phyloP scores from a whole-genome alignment of 1,140 invertebrate species.

The Drosophila arizonae region DNA sequence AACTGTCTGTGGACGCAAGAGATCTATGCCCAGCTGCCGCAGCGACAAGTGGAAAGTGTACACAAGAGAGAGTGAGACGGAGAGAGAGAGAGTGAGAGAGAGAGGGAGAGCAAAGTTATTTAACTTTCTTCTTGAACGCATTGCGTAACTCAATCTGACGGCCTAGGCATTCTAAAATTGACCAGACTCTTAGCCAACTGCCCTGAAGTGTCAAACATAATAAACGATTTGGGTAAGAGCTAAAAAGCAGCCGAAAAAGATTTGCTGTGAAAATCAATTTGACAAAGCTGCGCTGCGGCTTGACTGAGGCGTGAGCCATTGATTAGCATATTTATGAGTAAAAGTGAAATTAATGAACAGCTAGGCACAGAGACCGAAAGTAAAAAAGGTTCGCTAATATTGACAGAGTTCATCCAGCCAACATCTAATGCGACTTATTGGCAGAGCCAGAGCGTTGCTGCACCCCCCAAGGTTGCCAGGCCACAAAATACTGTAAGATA shows the following conservation, averaged over 20 bases:
- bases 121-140: conserved; percentile 68
- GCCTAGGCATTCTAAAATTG: conserved; percentile 58
- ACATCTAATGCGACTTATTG: background rate
- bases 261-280: conserved; percentile 42
- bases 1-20: conserved; percentile 7
- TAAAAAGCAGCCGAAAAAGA: conserved; percentile 9
- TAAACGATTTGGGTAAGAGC: conserved; percentile 25
- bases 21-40: background rate
- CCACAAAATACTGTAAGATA: background rate
- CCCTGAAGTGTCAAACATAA: conserved; percentile 32
- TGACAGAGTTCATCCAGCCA: conserved; percentile 45
- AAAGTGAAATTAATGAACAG: conserved; percentile 76
- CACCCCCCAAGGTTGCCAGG: conserved; percentile 46
- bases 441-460: conserved; percentile 35
- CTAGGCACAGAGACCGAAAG: conserved; percentile 34
- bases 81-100: background rate
- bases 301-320: conserved; percentile 51
- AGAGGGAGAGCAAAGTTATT: conserved; percentile 43
- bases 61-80: background rate
- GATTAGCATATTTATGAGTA: conserved; percentile 80
- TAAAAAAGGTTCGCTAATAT: conserved; percentile 69
- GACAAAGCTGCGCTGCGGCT: conserved; percentile 11
- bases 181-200: conserved; percentile 7
- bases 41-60: conserved; percentile 19
- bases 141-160: conserved; percentile 52